Conservation (phyloP, 2,888 invertebrate species). For the Ischnura elegans region DNA sequence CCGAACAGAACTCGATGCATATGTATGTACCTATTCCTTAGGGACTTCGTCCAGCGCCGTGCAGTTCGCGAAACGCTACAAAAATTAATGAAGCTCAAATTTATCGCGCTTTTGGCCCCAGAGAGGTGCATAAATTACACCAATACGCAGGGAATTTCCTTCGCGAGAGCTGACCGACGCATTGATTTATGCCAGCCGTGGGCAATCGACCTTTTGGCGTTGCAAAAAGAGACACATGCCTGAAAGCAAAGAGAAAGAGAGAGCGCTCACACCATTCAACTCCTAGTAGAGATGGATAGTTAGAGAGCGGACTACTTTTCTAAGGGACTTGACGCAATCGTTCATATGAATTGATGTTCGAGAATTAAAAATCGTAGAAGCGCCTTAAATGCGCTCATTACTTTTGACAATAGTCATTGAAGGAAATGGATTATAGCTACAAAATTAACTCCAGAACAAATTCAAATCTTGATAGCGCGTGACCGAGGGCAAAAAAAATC, state of each 20-base stretch:
- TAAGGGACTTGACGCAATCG: too few species aligned
- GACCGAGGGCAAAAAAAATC: too few species aligned
- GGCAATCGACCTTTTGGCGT: neutral
- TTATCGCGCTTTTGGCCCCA: neutral
- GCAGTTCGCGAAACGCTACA: neutral
- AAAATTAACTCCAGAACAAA: too few species aligned
- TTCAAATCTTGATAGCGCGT: too few species aligned
- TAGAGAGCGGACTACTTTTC: too few species aligned
- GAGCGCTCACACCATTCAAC: neutral
- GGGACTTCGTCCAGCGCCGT: neutral
- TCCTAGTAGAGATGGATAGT: too few species aligned
- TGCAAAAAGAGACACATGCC: neutral
- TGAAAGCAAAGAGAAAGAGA: neutral
- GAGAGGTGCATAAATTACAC: slow-evolving; percentile 1
- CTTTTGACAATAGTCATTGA: too few species aligned
- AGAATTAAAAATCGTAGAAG: too few species aligned
- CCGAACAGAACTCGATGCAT: neutral
- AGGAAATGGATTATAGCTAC: too few species aligned
- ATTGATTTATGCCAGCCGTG: slow-evolving; percentile 10
- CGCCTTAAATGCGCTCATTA: too few species aligned
- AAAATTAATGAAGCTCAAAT: slow-evolving; percentile 27
- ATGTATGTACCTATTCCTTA: neutral
- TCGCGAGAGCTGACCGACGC: neutral
- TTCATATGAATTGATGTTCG: too few species aligned
- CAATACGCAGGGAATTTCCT: slow-evolving; percentile 35